Evolutionary conservation across 2,797 vertebrate genomes (phyloP), one percentile per base, ranked within the genome.

Genomic region (Salarias fasciatus): DNA sequence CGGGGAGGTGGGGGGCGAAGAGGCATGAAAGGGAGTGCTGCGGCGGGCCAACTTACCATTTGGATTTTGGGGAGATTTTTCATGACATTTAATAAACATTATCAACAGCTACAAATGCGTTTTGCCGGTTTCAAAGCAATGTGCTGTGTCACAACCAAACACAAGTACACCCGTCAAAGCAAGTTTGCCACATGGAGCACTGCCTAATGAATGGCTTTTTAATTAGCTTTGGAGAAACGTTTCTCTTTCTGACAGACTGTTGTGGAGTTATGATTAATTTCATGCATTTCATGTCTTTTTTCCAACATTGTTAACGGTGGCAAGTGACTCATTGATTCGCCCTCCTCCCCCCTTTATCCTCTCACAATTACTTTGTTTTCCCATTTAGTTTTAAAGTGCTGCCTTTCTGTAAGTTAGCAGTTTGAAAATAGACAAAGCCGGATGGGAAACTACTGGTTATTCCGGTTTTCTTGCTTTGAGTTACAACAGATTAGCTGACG

Each of bases 121-220:
- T 24, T 31, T 41, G n/a, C 15, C 5, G 14, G 8, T 63, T 53
- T 53, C 37, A 31, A 64, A 68, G 51, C 43, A 49, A 31, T 53
- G 12, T 14, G 10, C 24, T 48, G 50, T 42, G 57, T 70, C 15
- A 40, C 31, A 56, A 18, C 43, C 8, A 10, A 40, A 46, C 53
- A 44, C 31, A 35, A 35, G 6, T 35, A 35, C 9, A 30, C 37
- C 8, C 2, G 5, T 67, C 47, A 52, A 62, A 37, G 8, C 5
- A 47, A 8, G 31, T 61, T 66, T 44, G 13, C 40, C 56, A 52
- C 36, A 72, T 63, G 63, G 46, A 80, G 37, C 41, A 6, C 13
- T 63, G 43, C 70, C n/a, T 71, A 76, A 80, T 80, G 46, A 73
- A 59, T 58, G 41, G 1, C 18, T 41, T 69, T 84, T 77, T 72